Conservation (phyloP, 2,888 invertebrate genomes). For the Helleia helle region DNA sequence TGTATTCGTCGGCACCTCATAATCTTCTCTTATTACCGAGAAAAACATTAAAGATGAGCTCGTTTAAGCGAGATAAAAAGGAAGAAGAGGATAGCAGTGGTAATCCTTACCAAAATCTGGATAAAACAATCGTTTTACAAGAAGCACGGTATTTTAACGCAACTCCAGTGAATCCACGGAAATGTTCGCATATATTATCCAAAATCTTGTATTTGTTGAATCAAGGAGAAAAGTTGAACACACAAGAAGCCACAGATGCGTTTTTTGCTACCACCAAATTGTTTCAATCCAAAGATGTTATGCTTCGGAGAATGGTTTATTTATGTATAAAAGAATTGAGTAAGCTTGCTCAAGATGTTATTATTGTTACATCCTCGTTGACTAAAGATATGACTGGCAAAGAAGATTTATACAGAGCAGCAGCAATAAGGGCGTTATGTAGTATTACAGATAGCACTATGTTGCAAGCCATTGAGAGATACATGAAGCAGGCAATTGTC, state of each 20-base stretch:
- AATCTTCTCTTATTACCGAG: conserved; percentile 46
- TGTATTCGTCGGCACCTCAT: conserved; percentile 59
- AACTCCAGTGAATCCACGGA: conserved; percentile 96
- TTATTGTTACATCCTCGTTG: conserved; percentile 97
- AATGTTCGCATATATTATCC: conserved; percentile 96
- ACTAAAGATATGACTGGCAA: conserved; percentile 99
- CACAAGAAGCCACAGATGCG: conserved; percentile 97
- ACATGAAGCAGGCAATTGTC: conserved; percentile 99
- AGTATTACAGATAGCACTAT: conserved; percentile 96
- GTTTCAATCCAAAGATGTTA: conserved; percentile 97
- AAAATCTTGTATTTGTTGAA: conserved; percentile 97
- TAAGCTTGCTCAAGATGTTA: conserved; percentile 96
- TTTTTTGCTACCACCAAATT: conserved; percentile 99
- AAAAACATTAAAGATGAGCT: conserved; percentile 77
- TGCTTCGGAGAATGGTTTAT: conserved; percentile 95
- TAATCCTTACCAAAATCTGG: conserved; percentile 93
- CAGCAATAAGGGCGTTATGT: conserved; percentile 97
- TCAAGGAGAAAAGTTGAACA: conserved; percentile 93
- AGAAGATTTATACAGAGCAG: conserved; percentile 91
- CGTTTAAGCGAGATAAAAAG: conserved; percentile 93
- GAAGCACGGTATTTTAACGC: conserved; percentile 98
- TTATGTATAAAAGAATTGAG: conserved; percentile 96
- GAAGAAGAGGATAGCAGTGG: conserved; percentile 95
- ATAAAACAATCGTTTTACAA: conserved; percentile 97
- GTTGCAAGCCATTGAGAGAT: conserved; percentile 97